phyloP scores from a whole-genome alignment of 2,113 vertebrate genomes.

The Daboia siamensis region DNA sequence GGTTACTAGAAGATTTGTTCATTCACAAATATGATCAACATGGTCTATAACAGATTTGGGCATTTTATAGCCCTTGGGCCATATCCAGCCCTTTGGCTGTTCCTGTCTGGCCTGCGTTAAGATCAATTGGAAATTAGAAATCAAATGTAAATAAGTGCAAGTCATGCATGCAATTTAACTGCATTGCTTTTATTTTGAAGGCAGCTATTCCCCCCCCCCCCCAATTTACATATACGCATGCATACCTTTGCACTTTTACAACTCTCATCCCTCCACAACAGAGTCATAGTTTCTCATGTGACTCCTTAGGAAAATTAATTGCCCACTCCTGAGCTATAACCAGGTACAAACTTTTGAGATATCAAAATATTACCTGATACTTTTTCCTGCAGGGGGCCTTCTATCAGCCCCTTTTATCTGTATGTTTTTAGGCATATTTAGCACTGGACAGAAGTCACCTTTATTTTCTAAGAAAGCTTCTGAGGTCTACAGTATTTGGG shows the following conservation, averaged over 20 bases:
- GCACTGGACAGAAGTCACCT: not conserved
- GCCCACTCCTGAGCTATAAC: not conserved
- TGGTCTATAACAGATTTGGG: not conserved
- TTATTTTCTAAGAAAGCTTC: not conserved
- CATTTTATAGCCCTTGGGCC: not conserved
- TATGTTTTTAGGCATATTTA: not conserved
- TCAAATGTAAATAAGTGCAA: not conserved
- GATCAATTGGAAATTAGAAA: not conserved
- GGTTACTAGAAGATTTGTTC: not conserved
- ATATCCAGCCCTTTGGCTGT: not conserved
- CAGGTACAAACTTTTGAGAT: not conserved
- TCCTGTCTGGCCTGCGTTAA: not conserved
- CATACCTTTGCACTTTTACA: not conserved
- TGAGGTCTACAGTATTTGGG: not conserved
- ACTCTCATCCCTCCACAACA: not conserved
- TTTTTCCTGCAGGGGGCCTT: not conserved
- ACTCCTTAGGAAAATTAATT: too few species aligned
- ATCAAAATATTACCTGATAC: not conserved
- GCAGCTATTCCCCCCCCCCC: not conserved
- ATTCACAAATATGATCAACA: not conserved
- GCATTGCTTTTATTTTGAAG: not conserved
- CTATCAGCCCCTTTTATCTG: not conserved
- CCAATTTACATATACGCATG: not conserved
- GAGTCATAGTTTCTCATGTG: too few species aligned
- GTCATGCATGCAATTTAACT: not conserved